Conservation (phyloP, 2,113 vertebrate species). For the Hystrix brachyura region DNA sequence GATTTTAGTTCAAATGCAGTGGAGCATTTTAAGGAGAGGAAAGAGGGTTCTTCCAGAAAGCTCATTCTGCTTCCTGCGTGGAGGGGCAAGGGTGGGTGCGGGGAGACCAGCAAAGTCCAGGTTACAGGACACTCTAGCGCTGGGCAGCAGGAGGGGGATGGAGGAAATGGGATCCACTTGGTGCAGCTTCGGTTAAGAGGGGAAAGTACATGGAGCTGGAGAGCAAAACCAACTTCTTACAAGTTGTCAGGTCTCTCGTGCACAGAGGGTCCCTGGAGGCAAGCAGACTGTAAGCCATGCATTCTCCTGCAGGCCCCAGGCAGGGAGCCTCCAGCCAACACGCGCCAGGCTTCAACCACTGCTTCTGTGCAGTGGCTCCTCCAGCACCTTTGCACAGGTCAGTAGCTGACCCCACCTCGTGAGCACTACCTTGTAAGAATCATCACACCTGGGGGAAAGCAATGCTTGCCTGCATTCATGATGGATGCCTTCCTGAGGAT, state of each 20-base stretch:
- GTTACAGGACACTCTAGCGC: not conserved
- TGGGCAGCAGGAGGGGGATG: not conserved
- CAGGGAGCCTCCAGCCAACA: no score
- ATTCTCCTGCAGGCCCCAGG: not conserved
- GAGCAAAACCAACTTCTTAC: not conserved
- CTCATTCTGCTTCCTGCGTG: not conserved
- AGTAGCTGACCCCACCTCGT: not conserved
- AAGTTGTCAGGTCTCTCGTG: not conserved
- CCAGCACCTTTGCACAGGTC: not conserved
- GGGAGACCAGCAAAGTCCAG: not conserved
- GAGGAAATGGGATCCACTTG: fast-evolving
- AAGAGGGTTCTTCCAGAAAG: not conserved
- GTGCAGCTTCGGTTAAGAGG: not conserved
- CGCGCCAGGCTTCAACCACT: fast-evolving
- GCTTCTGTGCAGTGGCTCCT: not conserved
- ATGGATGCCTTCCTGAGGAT: not conserved
- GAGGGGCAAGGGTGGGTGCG: not conserved
- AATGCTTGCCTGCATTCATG: not conserved
- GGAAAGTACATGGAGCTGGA: no score
- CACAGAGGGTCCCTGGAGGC: not conserved
- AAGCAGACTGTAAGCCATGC: not conserved
- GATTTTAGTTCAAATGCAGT: not conserved
- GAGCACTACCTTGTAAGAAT: not conserved
- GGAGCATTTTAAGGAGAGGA: not conserved
- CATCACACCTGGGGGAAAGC: not conserved